Base-by-base conservation (phyloP, 2,888 invertebrate species). In the Synergus umbraculus region DNA sequence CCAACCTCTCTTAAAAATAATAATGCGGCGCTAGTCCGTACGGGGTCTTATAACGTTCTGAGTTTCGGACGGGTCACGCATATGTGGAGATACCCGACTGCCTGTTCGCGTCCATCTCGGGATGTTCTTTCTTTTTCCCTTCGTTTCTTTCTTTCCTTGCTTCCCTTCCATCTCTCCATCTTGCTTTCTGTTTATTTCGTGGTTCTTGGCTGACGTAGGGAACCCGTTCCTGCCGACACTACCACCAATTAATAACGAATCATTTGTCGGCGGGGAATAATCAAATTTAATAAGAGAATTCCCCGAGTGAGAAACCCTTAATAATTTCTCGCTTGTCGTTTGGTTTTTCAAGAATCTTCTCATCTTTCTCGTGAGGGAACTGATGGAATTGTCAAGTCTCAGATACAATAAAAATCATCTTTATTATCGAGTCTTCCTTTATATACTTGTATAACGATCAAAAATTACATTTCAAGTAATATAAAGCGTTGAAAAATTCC, bases 1-100 rank as follows among this genome's bases (percentile, higher is more conserved):
- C 86, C 89, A 81, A 83, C 86, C 86, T 86, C 87, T 86, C 88
- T 89, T 88, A 88, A 89, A 89, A 89, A 90, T 90, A 88, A 89
- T 90, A 88, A 90, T 84, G 87, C 86, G 88, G 85, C 87, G 87
- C 87, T 78, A 78, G 78, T 60, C 76, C 79, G 64, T 60, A 76
- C 46, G 76, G 79, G 76, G 63, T 66, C 44, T 66, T 58, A 79
- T 73, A 37, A 77, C 78, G 66, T 41, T 67, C 63, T n/a, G 69
- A 73, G 54, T 73, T 73, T 73, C 54, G 73, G 44, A 77, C 69
- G 65, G 79, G 79, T 77, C 69, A 76, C 76, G 76, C 49, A 78
- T 78, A 78, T 78, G 67, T 67, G 66, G 46, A 78, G 41, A 76
- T 76, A 76, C 76, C 76, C 43, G 63, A 49, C 54, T 44, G 60